A percentile compares a stretch with the other conserved stretches of the same genome.
Evolutionary conservation across 1,140 invertebrate genomes (phyloP).

Genomic region (Chionoecetes opilio): DNA sequence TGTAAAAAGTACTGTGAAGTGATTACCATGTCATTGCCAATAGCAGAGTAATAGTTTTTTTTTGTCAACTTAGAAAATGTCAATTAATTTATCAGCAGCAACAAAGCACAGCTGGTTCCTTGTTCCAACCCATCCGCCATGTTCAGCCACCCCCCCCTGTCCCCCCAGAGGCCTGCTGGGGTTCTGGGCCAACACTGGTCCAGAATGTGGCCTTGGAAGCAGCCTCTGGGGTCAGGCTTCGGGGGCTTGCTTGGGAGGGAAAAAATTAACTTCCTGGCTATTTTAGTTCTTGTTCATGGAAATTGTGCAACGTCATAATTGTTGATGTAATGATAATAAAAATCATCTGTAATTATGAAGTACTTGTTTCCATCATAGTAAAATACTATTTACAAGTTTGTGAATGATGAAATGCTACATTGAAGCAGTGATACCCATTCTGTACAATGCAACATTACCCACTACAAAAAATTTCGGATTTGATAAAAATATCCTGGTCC

Average conservation of each 20-base stretch:
- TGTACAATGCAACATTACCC: no score
- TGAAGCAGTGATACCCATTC: no score
- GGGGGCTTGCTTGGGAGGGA: background rate
- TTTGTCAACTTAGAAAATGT: background rate
- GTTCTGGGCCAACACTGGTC: background rate
- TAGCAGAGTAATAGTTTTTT: constrained; percentile 20
- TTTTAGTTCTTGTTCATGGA: constrained; percentile 69
- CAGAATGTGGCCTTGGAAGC: background rate
- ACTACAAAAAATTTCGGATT: no score
- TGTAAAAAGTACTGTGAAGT: constrained; percentile 10
- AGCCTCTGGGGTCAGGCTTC: constrained; percentile 6
- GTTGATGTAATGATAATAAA: constrained; percentile 72
- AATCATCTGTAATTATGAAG: constrained; percentile 22
- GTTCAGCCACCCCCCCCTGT: background rate
- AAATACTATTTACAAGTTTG: no score
- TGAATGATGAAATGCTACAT: no score
- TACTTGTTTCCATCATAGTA: background rate
- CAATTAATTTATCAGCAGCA: background rate
- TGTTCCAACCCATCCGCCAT: constrained; percentile 38
- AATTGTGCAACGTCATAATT: constrained; percentile 69
- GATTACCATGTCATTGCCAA: background rate
- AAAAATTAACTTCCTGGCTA: constrained; percentile 32
- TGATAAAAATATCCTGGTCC: no score
- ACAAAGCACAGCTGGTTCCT: background rate
- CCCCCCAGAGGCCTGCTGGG: constrained; percentile 2